Evolutionary conservation across 2,797 vertebrate species (phyloP).

Genomic region (Huso huso): DNA sequence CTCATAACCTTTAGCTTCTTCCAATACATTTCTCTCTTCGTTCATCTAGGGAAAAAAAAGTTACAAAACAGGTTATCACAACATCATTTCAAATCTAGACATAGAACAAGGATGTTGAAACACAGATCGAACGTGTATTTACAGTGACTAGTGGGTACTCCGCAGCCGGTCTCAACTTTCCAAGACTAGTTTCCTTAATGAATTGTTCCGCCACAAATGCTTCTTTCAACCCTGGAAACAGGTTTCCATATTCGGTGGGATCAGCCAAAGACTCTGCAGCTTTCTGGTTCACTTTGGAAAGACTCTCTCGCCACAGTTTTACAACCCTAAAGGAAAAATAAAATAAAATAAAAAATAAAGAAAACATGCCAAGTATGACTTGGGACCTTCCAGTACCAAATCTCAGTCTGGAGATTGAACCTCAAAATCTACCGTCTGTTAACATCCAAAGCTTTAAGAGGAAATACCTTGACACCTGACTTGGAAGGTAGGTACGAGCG

Average conservation of each 20-base stretch:
- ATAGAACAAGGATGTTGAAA: too few relatives aligned
- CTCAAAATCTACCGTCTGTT: background rate
- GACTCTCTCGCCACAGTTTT: constrained; percentile 88
- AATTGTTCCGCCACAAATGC: constrained; percentile 86
- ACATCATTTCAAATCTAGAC: background rate
- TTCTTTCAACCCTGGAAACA: constrained; percentile 92
- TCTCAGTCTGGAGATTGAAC: background rate
- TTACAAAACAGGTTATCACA: background rate
- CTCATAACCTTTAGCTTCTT: constrained; percentile 82
- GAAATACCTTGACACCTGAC: constrained; percentile 85
- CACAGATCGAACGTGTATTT: constrained; percentile 35
- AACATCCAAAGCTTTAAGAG: too few relatives aligned
- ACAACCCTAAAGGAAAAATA: constrained; percentile 65
- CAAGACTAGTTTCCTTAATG: constrained; percentile 67
- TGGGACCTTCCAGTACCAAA: too few relatives aligned
- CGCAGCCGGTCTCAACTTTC: constrained; percentile 67
- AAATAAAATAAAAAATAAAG: background rate
- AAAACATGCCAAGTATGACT: too few relatives aligned
- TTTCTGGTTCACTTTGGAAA: constrained; percentile 93
- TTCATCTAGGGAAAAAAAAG: constrained; percentile 68
- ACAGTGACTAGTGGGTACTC: constrained; percentile 90
- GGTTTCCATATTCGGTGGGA: constrained; percentile 95
- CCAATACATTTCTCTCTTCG: constrained; percentile 89
- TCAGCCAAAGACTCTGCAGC: constrained; percentile 94
- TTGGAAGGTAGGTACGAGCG: constrained; percentile 91